Base-by-base conservation (phyloP, 2,113 vertebrate genomes). In the Anas platyrhynchos region DNA sequence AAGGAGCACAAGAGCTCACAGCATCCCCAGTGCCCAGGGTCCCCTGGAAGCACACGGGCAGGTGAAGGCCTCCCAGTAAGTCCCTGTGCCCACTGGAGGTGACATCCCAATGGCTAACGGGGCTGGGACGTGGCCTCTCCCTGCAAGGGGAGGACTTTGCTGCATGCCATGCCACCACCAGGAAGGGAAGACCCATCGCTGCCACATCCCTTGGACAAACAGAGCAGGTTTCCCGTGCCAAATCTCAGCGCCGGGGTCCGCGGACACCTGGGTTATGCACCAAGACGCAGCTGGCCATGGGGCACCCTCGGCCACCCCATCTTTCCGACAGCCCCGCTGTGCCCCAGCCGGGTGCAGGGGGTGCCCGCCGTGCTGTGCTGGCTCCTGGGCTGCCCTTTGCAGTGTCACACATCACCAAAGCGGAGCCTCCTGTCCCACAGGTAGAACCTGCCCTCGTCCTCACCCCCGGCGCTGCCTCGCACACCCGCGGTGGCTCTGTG, bases 351-450 rank as follows among this genome's bases (percentile, higher is more conserved):
- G 16, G 66, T 32, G n/a, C 4, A 1, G 31, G 36, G 21, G 61
- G 31, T 55, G 32, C 22, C 52, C 66, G 23, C 0, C 2, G 34
- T 46, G 13, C 72, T 58, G 59, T 62, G 16, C n/a, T 88, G 63
- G 7, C 25, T 96, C 50, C 46, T 1, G 11, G 59, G n/a, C 31
- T 74, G 50, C 12, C 48, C 29, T 86, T 63, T 89, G 68, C 7
- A 9, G 26, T 6, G 2, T 55, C 0, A 0, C 46, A 43, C 1
- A 0, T 48, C 4, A 1, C 2, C 0, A 2, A 81, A 86, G 88
- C 0, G 0, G 90, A 93, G 46, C 50, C 79, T 95, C 86, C 77
- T 92, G 88, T 93, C 88, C 80, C 50, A 56, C 95, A 94, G 91
- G 92, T 75, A 88, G 54, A 93, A 94, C 91, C 56, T 75, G 91